Conservation (phyloP, 2,113 vertebrate genomes). For the Sardina pilchardus region DNA sequence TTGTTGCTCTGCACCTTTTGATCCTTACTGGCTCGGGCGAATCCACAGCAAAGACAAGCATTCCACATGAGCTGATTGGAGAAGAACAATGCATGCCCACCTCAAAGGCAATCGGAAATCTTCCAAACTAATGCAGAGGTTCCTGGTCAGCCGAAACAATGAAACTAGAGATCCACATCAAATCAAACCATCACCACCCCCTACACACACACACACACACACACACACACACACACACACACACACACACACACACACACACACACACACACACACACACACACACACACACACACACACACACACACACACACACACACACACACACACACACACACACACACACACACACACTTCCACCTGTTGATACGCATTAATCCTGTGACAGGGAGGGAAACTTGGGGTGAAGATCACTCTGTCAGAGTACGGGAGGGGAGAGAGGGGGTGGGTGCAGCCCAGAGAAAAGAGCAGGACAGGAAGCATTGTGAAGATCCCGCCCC, state of each 20-base stretch:
- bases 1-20: constrained; percentile 65
- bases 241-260: constrained; percentile 7
- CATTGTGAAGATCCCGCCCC: not conserved
- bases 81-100: constrained; percentile 60
- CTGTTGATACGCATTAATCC: constrained; percentile 55
- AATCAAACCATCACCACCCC: constrained; percentile 19
- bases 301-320: constrained; percentile 2
- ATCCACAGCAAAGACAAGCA: constrained; percentile 54
- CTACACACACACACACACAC: not conserved
- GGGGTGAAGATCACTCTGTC: constrained; percentile 32
- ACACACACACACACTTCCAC: constrained; percentile 41
- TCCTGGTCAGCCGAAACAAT: constrained; percentile 36
- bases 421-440: not conserved
- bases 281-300: not conserved
- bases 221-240: constrained; percentile 2
- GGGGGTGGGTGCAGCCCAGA: not conserved
- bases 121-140: constrained; percentile 36
- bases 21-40: constrained; percentile 56
- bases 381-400: constrained; percentile 29
- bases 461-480: not conserved
- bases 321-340: not conserved
- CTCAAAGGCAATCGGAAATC: constrained; percentile 54
- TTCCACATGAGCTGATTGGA: constrained; percentile 59
- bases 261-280: constrained; percentile 7
- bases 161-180: constrained; percentile 46